Conservation (phyloP, 1,140 invertebrate species). For the Leptopilina clavipes region DNA sequence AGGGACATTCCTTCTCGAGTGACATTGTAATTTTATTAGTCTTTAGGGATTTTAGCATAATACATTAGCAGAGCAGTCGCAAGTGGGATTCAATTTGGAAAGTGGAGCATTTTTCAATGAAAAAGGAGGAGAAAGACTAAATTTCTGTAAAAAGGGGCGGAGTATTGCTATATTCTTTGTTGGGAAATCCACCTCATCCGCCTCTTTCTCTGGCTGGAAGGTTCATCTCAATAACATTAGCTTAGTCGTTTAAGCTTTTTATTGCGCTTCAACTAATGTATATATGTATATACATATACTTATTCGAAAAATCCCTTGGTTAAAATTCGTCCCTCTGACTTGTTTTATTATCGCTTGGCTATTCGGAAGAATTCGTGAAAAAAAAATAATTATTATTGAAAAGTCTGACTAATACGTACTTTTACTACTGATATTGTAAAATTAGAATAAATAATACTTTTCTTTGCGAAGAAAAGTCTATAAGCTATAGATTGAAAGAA, state of each 20-base stretch:
- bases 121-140: slow-evolving; percentile 50
- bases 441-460: no score
- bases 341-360: not conserved
- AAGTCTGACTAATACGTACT: no score
- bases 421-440: no score
- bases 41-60: slow-evolving; percentile 60
- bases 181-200: slow-evolving; percentile 58
- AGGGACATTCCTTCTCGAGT: no score
- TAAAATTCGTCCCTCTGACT: slow-evolving; percentile 21
- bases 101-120: slow-evolving; percentile 56
- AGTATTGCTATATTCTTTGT: slow-evolving; percentile 60
- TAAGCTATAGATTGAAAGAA: no score
- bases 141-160: slow-evolving; percentile 62
- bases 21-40: slow-evolving; percentile 56
- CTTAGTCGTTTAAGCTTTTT: slow-evolving; percentile 66
- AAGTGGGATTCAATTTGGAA: slow-evolving; percentile 63
- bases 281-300: slow-evolving; percentile 52
- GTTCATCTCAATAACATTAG: slow-evolving; percentile 74
- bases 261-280: slow-evolving; percentile 54
- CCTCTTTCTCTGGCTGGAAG: slow-evolving; percentile 35
- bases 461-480: no score
- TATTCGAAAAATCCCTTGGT: slow-evolving; percentile 45
- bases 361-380: no score
- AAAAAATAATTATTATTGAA: not conserved
- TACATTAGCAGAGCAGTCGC: slow-evolving; percentile 57